A percentile compares a stretch with the other conserved stretches of the same genome.
Evolutionary conservation across 2,113 vertebrate species (phyloP).

Genomic region (Cercocebus atys): DNA sequence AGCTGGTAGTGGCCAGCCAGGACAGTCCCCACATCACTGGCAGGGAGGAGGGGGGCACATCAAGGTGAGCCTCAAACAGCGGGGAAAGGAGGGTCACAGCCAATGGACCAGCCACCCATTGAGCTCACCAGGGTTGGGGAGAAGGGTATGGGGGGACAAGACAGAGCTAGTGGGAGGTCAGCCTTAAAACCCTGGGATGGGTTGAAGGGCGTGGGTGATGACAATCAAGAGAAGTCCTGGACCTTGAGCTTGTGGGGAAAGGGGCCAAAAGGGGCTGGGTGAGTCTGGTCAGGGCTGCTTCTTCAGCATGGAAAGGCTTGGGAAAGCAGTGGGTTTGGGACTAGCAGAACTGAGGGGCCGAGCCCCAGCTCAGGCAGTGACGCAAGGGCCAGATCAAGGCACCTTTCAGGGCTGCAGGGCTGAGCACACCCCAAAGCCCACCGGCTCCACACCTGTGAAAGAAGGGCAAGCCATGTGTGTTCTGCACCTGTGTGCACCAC

Average conservation of each 20-base stretch:
- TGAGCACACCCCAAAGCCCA: background rate
- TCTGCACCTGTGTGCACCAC: too few relatives aligned
- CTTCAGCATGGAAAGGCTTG: background rate
- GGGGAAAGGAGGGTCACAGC: background rate
- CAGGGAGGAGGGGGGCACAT: background rate
- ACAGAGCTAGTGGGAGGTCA: background rate
- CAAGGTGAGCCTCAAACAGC: background rate
- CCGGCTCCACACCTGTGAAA: background rate
- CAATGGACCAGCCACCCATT: too few relatives aligned
- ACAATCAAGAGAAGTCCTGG: background rate
- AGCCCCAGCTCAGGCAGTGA: background rate
- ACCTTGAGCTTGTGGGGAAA: background rate
- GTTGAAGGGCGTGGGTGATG: background rate
- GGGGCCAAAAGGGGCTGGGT: fast-evolving
- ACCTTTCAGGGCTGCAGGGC: background rate
- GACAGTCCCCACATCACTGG: fast-evolving
- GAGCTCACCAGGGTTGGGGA: background rate
- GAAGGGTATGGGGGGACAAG: background rate
- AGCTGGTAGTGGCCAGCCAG: background rate
- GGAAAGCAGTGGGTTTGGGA: background rate
- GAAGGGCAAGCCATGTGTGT: background rate
- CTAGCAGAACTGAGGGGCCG: background rate
- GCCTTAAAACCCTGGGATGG: background rate
- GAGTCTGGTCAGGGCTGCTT: background rate
- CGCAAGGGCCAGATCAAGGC: background rate